Conservation (phyloP, 2,113 vertebrate species). For the Phycodurus eques region DNA sequence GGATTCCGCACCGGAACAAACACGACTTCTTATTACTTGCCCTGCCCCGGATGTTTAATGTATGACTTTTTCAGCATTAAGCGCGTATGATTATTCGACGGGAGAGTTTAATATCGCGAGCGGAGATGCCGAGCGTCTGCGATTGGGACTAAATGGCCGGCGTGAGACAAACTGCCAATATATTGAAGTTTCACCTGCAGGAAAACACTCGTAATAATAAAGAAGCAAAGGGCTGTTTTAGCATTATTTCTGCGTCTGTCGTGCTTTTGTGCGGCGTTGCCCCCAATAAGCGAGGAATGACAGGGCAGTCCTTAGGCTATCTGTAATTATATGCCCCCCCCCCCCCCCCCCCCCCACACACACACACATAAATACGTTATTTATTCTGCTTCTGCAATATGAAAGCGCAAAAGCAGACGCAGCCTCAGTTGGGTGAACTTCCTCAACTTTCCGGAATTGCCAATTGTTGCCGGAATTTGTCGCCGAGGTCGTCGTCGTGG, state of each 20-base stretch:
- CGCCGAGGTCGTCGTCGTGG: too few relatives aligned
- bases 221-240: slow-evolving; percentile 54
- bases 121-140: slow-evolving; percentile 30
- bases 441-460: too few relatives aligned
- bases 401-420: background rate
- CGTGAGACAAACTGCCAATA: slow-evolving; percentile 49
- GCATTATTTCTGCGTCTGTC: slow-evolving; percentile 58
- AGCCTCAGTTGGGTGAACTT: too few relatives aligned
- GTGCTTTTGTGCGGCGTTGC: slow-evolving; percentile 21
- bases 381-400: background rate
- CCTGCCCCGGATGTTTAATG: slow-evolving; percentile 58
- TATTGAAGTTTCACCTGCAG: slow-evolving; percentile 68
- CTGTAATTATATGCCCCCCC: slow-evolving; percentile 53
- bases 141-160: slow-evolving; percentile 55
- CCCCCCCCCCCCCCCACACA: slow-evolving; percentile 3
- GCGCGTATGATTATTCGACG: slow-evolving; percentile 45
- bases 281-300: slow-evolving; percentile 48
- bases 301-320: slow-evolving; percentile 50
- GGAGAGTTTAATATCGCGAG: slow-evolving; percentile 59
- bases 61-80: slow-evolving; percentile 61
- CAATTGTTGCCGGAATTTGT: too few relatives aligned
- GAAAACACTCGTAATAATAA: slow-evolving; percentile 56
- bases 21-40: slow-evolving; percentile 66
- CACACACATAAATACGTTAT: background rate
- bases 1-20: slow-evolving; percentile 52